These are phyloP conservation scores for Pasiphila rectangulata DNA, from an alignment of 2,888 invertebrate genomes.

Conservation along the genomic window DNA sequence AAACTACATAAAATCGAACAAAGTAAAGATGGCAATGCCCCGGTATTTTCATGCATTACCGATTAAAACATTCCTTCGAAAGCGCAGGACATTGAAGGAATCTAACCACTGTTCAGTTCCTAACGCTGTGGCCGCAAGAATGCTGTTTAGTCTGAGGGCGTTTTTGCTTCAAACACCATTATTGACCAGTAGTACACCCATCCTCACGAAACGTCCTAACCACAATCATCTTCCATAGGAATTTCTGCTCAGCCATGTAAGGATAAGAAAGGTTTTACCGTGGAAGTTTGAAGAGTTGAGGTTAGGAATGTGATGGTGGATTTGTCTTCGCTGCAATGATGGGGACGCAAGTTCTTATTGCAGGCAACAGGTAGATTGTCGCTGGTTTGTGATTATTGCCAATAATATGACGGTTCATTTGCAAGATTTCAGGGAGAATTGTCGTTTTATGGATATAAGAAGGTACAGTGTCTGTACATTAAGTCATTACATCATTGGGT, in stretches of 20 bases:
- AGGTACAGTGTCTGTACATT: too few species aligned
- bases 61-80: constrained; percentile 26
- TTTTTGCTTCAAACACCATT: constrained; percentile 68
- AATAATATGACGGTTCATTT: constrained; percentile 17
- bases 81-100: constrained; percentile 25
- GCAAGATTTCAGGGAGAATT: too few species aligned
- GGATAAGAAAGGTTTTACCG: constrained; percentile 23
- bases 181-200: constrained; percentile 54
- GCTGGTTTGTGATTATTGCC: constrained; percentile 20
- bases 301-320: background rate
- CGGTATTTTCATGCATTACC: constrained; percentile 11
- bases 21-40: constrained; percentile 5
- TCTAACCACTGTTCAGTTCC: constrained; percentile 56
- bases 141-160: constrained; percentile 63
- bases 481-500: too few species aligned
- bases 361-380: constrained; percentile 30
- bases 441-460: too few species aligned
- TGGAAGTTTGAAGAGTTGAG: constrained; percentile 1
- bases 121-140: constrained; percentile 60
- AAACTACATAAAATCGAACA: constrained; percentile 1
- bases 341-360: constrained; percentile 33
- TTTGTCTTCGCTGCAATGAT: constrained; percentile 28
- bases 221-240: background rate
- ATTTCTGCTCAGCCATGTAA: background rate
- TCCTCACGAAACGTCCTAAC: constrained; percentile 24